These are phyloP conservation scores for Columbina picui DNA, from an alignment of 2,113 vertebrate genomes.

Conservation along the genomic window DNA sequence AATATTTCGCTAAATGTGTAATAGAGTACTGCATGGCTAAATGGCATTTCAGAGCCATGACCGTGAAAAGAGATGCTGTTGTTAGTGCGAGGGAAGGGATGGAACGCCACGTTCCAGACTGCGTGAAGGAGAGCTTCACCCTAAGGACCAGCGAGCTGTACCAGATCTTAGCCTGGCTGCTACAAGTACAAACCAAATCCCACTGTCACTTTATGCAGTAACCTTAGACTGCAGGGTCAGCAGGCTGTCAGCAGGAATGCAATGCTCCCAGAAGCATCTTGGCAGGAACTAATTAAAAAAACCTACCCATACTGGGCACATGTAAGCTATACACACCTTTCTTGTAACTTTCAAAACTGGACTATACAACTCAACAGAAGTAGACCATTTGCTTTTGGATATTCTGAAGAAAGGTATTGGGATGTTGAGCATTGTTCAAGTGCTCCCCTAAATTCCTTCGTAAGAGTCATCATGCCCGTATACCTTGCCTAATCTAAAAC, in stretches of 20 bases:
- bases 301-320: neutral
- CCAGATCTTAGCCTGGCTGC: neutral
- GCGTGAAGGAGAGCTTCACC: neutral
- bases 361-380: neutral
- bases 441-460: neutral
- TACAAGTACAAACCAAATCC: neutral
- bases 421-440: neutral
- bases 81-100: neutral
- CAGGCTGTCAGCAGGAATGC: neutral
- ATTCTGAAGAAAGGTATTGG: neutral
- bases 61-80: neutral
- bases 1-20: neutral
- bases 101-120: neutral
- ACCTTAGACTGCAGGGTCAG: neutral
- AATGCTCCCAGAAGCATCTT: neutral
- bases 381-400: neutral
- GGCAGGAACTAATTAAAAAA: neutral
- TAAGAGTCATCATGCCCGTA: neutral
- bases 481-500: neutral
- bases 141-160: neutral
- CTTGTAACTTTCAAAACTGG: neutral
- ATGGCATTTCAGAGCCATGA: neutral
- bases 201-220: neutral
- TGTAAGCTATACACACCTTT: neutral
- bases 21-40: neutral